These are phyloP conservation scores for Acanthornis magna DNA, from an alignment of 2,797 vertebrate species.

Conservation along the genomic window DNA sequence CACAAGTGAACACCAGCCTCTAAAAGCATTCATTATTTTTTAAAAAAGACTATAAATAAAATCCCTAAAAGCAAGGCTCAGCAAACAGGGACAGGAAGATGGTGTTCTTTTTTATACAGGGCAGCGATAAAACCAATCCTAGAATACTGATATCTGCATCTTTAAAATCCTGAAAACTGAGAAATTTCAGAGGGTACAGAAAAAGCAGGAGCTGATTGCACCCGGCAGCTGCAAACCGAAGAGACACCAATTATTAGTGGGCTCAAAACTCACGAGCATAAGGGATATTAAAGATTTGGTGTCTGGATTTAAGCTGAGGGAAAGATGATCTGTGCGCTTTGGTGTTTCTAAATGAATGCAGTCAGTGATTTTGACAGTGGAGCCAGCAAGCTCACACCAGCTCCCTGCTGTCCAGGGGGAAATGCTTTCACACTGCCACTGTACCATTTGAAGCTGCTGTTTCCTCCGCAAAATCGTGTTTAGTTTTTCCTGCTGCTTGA, in stretches of 20 bases:
- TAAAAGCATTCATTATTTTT: not conserved
- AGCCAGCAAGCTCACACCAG: not conserved
- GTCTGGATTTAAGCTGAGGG: not conserved
- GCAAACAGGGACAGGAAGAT: not conserved
- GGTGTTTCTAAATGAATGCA: not conserved
- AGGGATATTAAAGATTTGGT: not conserved
- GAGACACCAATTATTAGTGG: not conserved
- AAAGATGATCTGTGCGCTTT: not conserved
- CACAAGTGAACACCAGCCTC: not conserved
- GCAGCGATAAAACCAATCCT: not conserved
- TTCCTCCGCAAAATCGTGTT: conserved; percentile 92
- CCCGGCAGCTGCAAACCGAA: not conserved
- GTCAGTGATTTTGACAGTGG: not conserved
- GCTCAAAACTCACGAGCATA: not conserved
- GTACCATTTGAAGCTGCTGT: conserved; percentile 94
- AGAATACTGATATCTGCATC: not conserved
- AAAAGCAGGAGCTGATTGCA: not conserved
- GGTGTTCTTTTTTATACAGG: not conserved
- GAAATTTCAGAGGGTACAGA: not conserved
- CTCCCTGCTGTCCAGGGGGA: not conserved
- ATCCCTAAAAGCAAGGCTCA: not conserved
- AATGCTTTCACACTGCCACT: not conserved
- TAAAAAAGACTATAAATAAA: not conserved
- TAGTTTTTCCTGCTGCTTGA: conserved; percentile 93
- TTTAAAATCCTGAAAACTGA: not conserved